phyloP scores from a whole-genome alignment of 2,888 invertebrate species.

The Autographa gamma region DNA sequence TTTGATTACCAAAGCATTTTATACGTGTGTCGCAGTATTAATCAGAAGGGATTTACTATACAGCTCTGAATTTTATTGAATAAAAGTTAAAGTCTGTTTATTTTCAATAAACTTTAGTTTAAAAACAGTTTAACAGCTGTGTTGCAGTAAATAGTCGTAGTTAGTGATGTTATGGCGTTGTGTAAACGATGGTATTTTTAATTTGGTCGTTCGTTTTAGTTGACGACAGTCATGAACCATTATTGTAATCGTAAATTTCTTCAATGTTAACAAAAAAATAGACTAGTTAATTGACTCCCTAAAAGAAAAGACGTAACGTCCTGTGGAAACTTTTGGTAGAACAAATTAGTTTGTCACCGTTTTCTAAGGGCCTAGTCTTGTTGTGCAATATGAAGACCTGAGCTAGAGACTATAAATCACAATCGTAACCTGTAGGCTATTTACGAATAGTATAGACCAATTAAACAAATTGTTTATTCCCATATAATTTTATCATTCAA shows the following conservation, averaged over 20 bases:
- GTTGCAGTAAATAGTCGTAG: background rate
- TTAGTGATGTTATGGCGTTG: slow-evolving; percentile 4
- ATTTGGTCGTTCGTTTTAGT: background rate
- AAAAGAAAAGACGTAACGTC: too few relatives aligned
- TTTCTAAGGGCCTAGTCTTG: too few relatives aligned
- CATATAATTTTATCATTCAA: too few relatives aligned
- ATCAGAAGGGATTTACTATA: slow-evolving; percentile 40
- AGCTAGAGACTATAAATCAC: too few relatives aligned
- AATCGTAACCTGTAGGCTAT: too few relatives aligned
- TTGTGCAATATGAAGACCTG: too few relatives aligned
- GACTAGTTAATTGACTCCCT: background rate
- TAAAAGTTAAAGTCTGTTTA: slow-evolving; percentile 3
- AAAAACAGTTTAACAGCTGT: background rate
- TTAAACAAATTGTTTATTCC: too few relatives aligned
- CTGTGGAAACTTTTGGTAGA: too few relatives aligned
- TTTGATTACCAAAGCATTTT: slow-evolving; percentile 47
- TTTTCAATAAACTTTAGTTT: background rate
- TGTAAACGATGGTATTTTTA: slow-evolving; percentile 4
- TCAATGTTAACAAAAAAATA: background rate
- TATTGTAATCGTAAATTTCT: background rate
- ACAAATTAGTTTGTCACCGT: too few relatives aligned
- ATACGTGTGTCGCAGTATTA: slow-evolving; percentile 32
- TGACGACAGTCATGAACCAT: background rate
- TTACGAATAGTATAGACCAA: too few relatives aligned
- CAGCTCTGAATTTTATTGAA: slow-evolving; percentile 31